Conservation (phyloP, 2,888 invertebrate genomes). For the Syrphus vitripennis region DNA sequence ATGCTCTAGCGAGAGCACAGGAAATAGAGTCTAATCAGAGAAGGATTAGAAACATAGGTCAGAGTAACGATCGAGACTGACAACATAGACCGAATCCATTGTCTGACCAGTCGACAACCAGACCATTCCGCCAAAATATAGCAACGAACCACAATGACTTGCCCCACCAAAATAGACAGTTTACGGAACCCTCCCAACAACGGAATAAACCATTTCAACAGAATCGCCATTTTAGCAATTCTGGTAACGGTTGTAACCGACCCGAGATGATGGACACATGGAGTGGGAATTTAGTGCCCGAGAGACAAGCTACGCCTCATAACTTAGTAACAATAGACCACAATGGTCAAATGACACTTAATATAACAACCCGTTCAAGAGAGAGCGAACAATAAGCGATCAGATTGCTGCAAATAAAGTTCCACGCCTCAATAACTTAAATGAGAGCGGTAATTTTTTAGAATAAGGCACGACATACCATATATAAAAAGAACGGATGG, state of each 20-base stretch:
- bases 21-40: background rate
- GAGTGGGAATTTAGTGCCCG: too few species aligned
- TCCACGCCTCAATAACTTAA: background rate
- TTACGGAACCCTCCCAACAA: too few species aligned
- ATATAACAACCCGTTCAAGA: too few species aligned
- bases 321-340: background rate
- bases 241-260: too few species aligned
- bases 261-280: background rate
- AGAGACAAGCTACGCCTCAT: too few species aligned
- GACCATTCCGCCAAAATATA: background rate
- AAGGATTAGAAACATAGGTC: background rate
- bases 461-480: background rate
- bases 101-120: background rate
- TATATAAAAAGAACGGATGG: background rate
- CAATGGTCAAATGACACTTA: background rate
- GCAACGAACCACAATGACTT: background rate
- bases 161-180: too few species aligned
- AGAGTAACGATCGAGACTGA: background rate
- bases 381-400: background rate
- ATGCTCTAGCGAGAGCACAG: too few species aligned
- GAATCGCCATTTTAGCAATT: too few species aligned
- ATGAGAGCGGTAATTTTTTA: background rate
- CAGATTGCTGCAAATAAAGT: background rate
- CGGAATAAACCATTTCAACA: too few species aligned
- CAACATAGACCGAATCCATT: background rate